A percentile compares a stretch with the other conserved stretches of the same genome.
Conservation (phyloP, 2,888 invertebrate species). For the Odiellus spinosus region DNA sequence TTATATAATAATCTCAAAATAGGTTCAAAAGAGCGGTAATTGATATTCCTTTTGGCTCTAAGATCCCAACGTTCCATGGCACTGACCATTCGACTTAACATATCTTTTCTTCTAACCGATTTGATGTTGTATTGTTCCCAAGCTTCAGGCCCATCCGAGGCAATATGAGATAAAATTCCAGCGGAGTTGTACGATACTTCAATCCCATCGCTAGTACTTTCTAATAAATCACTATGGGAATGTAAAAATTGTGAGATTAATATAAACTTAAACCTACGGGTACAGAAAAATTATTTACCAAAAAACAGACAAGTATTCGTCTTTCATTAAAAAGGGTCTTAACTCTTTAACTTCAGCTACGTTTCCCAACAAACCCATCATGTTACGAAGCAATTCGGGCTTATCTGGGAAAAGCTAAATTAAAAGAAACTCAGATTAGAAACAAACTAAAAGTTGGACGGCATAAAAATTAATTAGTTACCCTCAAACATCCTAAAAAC, state of each 20-base stretch:
- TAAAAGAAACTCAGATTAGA: constrained; percentile 1
- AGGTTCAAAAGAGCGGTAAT: constrained; percentile 90
- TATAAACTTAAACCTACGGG: not conserved
- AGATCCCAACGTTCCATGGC: constrained; percentile 83
- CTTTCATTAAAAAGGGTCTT: constrained; percentile 64
- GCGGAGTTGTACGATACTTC: constrained; percentile 95
- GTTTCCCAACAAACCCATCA: constrained; percentile 65
- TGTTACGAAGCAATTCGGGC: constrained; percentile 79
- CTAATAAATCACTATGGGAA: constrained; percentile 50
- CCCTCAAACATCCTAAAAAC: constrained; percentile 72
- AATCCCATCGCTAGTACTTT: constrained; percentile 77
- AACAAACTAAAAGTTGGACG: not conserved
- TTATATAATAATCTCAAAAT: constrained; percentile 63
- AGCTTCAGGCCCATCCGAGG: constrained; percentile 67
- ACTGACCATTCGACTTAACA: constrained; percentile 53
- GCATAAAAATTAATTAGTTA: constrained; percentile 32
- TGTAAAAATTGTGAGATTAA: not conserved
- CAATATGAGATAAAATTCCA: constrained; percentile 75
- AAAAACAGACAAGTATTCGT: constrained; percentile 69
- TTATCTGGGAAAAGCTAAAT: constrained; percentile 65
- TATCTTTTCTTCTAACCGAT: constrained; percentile 42
- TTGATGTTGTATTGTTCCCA: constrained; percentile 50
- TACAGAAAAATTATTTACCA: constrained; percentile 23
- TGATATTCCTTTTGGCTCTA: constrained; percentile 74
- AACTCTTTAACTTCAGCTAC: not conserved